Evolutionary conservation across 2,888 invertebrate genomes (phyloP), one percentile per base, ranked within the genome.

Genomic region (Plebejus melissa): DNA sequence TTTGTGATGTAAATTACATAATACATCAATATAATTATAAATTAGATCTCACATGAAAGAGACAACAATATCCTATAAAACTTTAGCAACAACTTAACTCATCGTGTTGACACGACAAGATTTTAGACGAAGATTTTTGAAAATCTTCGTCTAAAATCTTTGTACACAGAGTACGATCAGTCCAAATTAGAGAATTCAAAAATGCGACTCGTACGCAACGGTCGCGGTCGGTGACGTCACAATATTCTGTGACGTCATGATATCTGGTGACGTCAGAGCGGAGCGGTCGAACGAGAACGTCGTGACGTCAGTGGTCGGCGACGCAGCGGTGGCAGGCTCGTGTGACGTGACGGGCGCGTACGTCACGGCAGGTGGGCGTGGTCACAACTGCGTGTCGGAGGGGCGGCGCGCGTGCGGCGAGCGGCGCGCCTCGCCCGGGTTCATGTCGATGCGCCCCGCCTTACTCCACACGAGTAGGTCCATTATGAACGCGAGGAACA

Each of bases 391-490:
- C 74, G 91, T 90, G 84, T 91, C 91, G 65, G 80, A 76, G 65
- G 78, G 50, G 77, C 80, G 74, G 76, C 78, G 81, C 60, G 79
- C 58, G 75, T 75, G 75, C 72, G 77, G 76, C 5, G 74, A 77
- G 78, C 58, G 76, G 69, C 13, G 79, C 78, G 74, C 81, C 76
- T 89, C 91, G 41, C 89, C 92, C 0, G 95, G 95, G 82, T 95
- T 95, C 88, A 95, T 95, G 84, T 95, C 95, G 82, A 98, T 98
- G 83, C 96, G 96, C 76, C 96, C 96, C 69, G 98, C 98, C 88
- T 97, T 97, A 85, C 96, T 96, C 97, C 97, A 98, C 46, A 98
- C 98, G 74, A 98, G 94, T 82, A 98, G 87, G 91, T 98, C 98
- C 90, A 98, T 97, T 80, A 98, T 94, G 88, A 98, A 98, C 77